Base-by-base conservation (phyloP, 2,888 invertebrate genomes). In the Pelosia muscerda region DNA sequence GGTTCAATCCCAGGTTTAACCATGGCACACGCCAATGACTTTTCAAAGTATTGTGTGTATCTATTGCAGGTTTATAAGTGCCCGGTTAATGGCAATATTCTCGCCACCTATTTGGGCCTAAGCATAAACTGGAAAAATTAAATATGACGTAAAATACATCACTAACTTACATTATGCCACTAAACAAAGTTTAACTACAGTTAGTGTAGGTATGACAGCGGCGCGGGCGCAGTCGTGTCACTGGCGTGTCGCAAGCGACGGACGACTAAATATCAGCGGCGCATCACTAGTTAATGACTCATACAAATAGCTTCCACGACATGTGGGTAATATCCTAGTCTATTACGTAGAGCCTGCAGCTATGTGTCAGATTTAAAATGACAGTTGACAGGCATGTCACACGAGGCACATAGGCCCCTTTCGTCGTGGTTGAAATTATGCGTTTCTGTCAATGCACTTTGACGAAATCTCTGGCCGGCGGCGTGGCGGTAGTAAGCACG, bases 251-350 rank as follows among this genome's bases (percentile, higher is more conserved):
- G 91, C 86, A 92, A 91, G 83, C 81, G 79, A 81, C 83, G 86
- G 87, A 84, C 89, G 86, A 84, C 88, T 88, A 90, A 91, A 91
- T 90, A 91, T 92, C 91, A 92, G 84, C 80, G 66, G 84, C 87
- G 87, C 92, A 92, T 92, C 92, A 86, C 87, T 78, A 83, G 84
- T 88, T 90, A 92, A 92, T 91, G 91, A 90, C 85, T 88, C 76
- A 76, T 81, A 88, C 90, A 86, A 90, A 91, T 88, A 83, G 82
- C 81, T 85, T 76, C 73, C 74, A 82, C 77, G 70, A 81, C 62
- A 67, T 70, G 38, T 72, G 63, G 64, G 57, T 74, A 71, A 74
- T 71, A 60, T 57, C 22, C 31, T 54, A 34, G 67, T 58, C 31
- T 0, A 38, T 72, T 66, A n/a, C 42, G 26, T 26, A 19, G n/a